A percentile compares a stretch with the other conserved stretches of the same genome.
phyloP scores from a whole-genome alignment of 2,113 vertebrate genomes.

The Cynoglossus semilaevis region DNA sequence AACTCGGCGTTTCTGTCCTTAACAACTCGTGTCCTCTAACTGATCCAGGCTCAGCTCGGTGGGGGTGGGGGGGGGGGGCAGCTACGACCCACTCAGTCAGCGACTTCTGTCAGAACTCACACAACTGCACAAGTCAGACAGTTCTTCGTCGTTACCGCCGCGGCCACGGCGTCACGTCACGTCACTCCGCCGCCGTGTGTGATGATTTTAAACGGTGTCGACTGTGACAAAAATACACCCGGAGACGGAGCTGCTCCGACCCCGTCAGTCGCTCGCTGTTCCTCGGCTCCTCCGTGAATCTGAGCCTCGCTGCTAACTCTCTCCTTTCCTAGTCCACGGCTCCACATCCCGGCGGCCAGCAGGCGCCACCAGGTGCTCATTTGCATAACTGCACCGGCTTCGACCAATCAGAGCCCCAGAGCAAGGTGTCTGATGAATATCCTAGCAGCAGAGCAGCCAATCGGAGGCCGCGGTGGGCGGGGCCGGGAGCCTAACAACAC shows the following conservation, averaged over 20 bases:
- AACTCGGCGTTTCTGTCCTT: background rate
- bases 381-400: slow-evolving; percentile 76
- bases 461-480: slow-evolving; percentile 53
- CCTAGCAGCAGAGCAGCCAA: slow-evolving; percentile 57
- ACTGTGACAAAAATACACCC: background rate
- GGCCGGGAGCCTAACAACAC: slow-evolving; percentile 34
- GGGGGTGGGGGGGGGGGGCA: slow-evolving; percentile 4
- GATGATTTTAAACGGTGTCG: background rate
- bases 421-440: slow-evolving; percentile 72
- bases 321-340: slow-evolving; percentile 33
- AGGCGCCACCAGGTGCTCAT: slow-evolving; percentile 80
- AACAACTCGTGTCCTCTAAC: slow-evolving; percentile 13
- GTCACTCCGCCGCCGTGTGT: too few species aligned
- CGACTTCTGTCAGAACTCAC: slow-evolving; percentile 48
- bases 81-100: slow-evolving; percentile 8
- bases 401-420: slow-evolving; percentile 66
- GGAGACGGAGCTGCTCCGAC: background rate
- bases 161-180: too few species aligned
- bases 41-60: slow-evolving; percentile 30
- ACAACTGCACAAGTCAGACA: slow-evolving; percentile 16
- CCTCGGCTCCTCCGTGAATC: slow-evolving; percentile 10
- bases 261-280: background rate
- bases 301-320: slow-evolving; percentile 12
- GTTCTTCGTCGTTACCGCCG: too few species aligned
- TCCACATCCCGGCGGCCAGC: slow-evolving; percentile 52